Evolutionary conservation across 1,140 invertebrate species (phyloP).

Genomic region (Ericerus pela): DNA sequence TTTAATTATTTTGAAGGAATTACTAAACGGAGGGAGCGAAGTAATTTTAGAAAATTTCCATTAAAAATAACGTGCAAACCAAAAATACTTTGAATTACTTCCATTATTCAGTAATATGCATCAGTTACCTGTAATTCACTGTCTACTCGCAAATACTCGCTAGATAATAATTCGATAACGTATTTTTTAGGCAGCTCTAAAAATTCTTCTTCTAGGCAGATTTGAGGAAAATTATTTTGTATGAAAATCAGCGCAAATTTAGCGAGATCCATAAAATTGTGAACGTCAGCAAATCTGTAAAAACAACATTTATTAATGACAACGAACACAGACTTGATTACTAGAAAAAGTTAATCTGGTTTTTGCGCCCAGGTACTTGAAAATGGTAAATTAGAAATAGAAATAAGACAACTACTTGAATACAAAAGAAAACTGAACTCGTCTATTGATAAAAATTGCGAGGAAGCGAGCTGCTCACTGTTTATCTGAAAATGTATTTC

Average conservation of each 20-base stretch:
- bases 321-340: too few relatives aligned
- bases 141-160: conserved; percentile 77
- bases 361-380: too few relatives aligned
- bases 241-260: conserved; percentile 70
- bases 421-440: too few relatives aligned
- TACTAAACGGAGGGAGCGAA: neutral
- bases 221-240: conserved; percentile 72
- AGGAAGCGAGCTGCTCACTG: too few relatives aligned
- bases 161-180: conserved; percentile 62
- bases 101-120: neutral
- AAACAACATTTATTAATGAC: too few relatives aligned
- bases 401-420: too few relatives aligned
- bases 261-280: conserved; percentile 68
- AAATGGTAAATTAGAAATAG: too few relatives aligned
- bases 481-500: too few relatives aligned
- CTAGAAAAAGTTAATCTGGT: too few relatives aligned
- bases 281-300: conserved; percentile 76
- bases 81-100: neutral
- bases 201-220: conserved; percentile 75
- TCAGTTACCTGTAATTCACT: conserved; percentile 68
- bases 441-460: too few relatives aligned
- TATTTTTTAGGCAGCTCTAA: conserved; percentile 67
- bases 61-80: neutral
- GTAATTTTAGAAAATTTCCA: too few relatives aligned
- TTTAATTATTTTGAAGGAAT: neutral